Conservation (phyloP, 2,113 vertebrate genomes). For the Climacteris rufus region DNA sequence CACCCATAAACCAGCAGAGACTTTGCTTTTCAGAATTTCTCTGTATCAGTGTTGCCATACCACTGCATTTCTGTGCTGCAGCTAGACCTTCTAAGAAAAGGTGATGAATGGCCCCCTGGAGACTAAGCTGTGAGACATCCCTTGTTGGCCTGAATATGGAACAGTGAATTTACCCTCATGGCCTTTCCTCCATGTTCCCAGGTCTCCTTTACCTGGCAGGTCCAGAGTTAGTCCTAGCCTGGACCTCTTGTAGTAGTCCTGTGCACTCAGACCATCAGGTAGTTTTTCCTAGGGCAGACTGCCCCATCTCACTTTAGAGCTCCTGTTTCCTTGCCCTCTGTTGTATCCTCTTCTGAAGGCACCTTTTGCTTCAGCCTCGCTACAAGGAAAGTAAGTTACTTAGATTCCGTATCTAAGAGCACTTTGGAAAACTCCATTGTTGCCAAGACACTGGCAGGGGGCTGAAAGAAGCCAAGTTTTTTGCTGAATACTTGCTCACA, state of each 20-base stretch:
- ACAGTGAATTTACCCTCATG: not conserved
- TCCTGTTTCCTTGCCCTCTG: not conserved
- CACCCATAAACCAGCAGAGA: not conserved
- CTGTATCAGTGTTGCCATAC: not conserved
- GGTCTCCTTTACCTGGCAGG: not conserved
- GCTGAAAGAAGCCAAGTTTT: not conserved
- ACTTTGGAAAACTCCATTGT: not conserved
- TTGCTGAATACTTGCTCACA: not conserved
- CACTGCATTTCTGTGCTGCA: not conserved
- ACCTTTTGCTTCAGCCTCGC: not conserved
- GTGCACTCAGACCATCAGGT: not conserved
- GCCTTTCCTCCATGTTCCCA: not conserved
- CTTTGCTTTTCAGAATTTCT: not conserved
- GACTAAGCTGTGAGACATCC: not conserved
- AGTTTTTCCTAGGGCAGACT: not conserved
- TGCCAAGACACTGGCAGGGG: not conserved
- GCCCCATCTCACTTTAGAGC: not conserved
- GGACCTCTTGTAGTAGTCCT: not conserved
- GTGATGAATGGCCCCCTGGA: not conserved
- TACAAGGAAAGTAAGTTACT: not conserved
- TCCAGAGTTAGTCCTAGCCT: not conserved
- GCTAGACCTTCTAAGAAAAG: not conserved
- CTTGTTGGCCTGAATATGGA: not conserved
- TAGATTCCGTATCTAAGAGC: not conserved
- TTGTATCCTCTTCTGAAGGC: not conserved